phyloP scores from a whole-genome alignment of 2,888 invertebrate genomes.

The Melangyna quadrimaculata region DNA sequence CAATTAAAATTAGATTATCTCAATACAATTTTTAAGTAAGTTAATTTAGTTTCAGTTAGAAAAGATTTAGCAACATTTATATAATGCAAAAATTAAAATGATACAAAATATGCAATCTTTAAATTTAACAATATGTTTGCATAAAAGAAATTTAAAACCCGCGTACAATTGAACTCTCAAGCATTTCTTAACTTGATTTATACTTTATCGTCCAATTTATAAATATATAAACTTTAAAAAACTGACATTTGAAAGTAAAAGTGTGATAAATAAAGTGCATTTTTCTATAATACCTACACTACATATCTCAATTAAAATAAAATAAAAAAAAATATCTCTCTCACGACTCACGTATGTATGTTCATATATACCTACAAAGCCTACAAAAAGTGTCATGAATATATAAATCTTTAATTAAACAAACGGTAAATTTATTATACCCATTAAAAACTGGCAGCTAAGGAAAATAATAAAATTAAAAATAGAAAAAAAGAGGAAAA shows the following conservation, averaged over 20 bases:
- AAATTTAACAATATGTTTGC: too few species aligned
- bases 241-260: constrained; percentile 16
- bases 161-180: too few species aligned
- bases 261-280: not conserved
- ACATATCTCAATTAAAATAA: constrained; percentile 15
- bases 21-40: too few species aligned
- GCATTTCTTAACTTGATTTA: too few species aligned
- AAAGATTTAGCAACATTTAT: too few species aligned
- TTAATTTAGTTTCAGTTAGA: too few species aligned
- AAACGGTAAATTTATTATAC: constrained; percentile 60
- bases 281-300: not conserved
- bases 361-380: too few species aligned
- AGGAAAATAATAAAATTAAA: constrained; percentile 38
- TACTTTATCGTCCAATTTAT: not conserved
- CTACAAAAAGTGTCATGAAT: constrained; percentile 34
- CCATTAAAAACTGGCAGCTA: constrained; percentile 58
- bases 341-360: too few species aligned
- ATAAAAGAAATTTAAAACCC: too few species aligned
- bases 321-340: constrained; percentile 24
- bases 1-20: too few species aligned
- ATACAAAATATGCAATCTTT: too few species aligned
- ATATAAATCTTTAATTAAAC: constrained; percentile 65
- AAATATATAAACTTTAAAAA: not conserved
- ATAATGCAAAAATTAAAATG: too few species aligned
- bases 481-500: constrained; percentile 9